These are phyloP conservation scores for Anguilla obscura DNA, from an alignment of 2,797 vertebrate genomes.

Conservation along the genomic window DNA sequence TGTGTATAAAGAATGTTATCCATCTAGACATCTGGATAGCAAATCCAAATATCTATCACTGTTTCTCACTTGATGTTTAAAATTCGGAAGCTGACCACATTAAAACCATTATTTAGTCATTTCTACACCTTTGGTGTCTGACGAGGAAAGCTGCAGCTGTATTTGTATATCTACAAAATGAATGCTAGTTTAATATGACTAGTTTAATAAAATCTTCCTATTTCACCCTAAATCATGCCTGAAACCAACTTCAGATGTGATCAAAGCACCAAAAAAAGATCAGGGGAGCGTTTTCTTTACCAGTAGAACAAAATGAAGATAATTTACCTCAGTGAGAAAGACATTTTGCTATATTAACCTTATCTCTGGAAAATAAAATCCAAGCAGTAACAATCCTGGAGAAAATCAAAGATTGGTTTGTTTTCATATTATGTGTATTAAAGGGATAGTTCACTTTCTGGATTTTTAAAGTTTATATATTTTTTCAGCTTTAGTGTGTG, in stretches of 20 bases:
- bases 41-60: background rate
- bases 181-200: background rate
- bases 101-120: background rate
- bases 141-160: background rate
- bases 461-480: background rate
- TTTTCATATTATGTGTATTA: background rate
- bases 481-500: background rate
- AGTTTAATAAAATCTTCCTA: background rate
- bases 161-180: background rate
- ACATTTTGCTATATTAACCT: background rate
- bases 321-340: background rate
- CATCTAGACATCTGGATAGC: background rate
- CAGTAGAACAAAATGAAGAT: background rate
- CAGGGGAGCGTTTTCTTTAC: background rate
- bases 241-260: background rate
- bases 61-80: background rate
- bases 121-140: background rate
- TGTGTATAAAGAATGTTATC: background rate
- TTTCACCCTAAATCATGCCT: background rate
- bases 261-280: background rate
- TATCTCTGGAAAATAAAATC: background rate
- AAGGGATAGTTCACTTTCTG: background rate
- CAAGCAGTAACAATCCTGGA: background rate
- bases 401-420: background rate
- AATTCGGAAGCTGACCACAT: background rate